Evolutionary conservation across 2,113 vertebrate genomes (phyloP), one percentile per base, ranked within the genome.

Genomic region (Rhinogobius similis): DNA sequence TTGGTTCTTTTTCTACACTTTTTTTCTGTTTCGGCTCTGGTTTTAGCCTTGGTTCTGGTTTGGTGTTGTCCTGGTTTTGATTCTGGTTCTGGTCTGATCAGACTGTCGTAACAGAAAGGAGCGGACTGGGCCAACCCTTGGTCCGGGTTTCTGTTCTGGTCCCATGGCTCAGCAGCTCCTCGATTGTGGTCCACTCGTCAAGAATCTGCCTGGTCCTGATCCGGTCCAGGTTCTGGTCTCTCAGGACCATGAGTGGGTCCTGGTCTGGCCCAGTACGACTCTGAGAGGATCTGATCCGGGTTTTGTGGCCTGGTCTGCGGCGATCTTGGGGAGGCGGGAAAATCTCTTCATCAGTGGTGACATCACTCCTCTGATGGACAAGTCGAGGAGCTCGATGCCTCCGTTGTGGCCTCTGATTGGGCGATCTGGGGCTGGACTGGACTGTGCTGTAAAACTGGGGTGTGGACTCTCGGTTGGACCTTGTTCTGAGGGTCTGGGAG

Each of bases 151-250:
- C 81, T 0, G 75, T 75, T 11, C 86, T 72, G 0, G 86, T 92
- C 26, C 91, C 70, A 0, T 91, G 88, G 14, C 85, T 86, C 66
- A 92, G 80, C 62, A 92, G 91, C 76, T 92, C 91, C 78, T 92
- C 86, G 65, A 92, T 88, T 0, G 92, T 93, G 0, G 90, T 92
- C 92, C 91, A 93, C 26, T 91, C 90, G 27, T 93, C 92, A 0
- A 93, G 89, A 76, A 92, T 74, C 70, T 92, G 92, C 79, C 87
- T 90, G 89, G 90, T 91, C 68, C 89, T 83, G 73, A 92, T 78
- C 0, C 84, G 86, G 72, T 88, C 91, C 77, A 90, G 88, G 73
- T 92, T 91, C 84, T 78, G 85, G 73, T 90, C 90, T 65, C 90
- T 92, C 62, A 90, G 88, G 72, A 91, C 92, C 75, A 91, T 77